These are phyloP conservation scores for Natator depressus DNA, from an alignment of 2,113 vertebrate genomes.

Conservation along the genomic window DNA sequence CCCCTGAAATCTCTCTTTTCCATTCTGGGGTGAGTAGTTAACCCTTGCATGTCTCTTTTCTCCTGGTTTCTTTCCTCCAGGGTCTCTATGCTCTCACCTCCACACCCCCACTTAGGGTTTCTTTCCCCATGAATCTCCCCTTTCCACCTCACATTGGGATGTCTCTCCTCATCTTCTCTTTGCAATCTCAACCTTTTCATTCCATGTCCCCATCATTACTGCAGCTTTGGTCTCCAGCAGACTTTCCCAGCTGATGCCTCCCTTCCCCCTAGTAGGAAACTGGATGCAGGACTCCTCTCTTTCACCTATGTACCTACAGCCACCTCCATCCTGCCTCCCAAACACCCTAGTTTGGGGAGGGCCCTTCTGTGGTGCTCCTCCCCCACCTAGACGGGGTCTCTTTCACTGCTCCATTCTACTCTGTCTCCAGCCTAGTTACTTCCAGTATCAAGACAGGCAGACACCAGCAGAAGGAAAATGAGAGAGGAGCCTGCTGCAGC, in stretches of 20 bases:
- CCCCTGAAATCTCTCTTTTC: neutral
- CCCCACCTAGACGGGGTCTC: accelerated
- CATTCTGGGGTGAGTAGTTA: accelerated
- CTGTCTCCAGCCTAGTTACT: accelerated
- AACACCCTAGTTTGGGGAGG: accelerated
- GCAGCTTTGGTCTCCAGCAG: accelerated
- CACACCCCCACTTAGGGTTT: neutral
- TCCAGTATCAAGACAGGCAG: accelerated
- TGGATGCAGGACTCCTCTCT: accelerated
- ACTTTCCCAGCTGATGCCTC: neutral
- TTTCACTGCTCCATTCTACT: accelerated
- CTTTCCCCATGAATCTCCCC: neutral
- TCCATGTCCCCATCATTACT: neutral
- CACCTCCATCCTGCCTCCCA: accelerated
- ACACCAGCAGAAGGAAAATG: accelerated
- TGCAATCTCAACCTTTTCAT: neutral
- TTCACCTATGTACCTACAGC: neutral
- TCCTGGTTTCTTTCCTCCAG: neutral
- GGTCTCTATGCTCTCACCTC: neutral
- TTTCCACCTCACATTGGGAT: neutral
- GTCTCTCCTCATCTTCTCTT: neutral
- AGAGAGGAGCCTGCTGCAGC: neutral
- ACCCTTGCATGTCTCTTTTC: accelerated
- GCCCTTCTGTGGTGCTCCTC: accelerated
- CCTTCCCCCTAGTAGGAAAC: accelerated